Conservation (phyloP, 2,888 invertebrate species). For the Cistogaster globosa region DNA sequence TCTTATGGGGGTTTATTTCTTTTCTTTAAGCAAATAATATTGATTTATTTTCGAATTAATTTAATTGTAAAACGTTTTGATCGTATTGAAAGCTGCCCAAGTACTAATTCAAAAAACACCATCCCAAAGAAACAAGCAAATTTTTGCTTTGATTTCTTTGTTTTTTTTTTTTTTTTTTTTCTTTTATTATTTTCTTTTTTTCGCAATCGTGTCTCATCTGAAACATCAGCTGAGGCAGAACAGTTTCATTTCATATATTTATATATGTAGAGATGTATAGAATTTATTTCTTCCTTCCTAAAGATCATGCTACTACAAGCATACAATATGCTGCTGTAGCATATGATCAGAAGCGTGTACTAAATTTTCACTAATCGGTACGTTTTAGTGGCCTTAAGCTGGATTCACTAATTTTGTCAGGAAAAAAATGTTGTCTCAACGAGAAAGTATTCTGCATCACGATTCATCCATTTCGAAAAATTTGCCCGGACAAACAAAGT, state of each 20-base stretch:
- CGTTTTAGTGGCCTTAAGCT: no score
- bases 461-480: no score
- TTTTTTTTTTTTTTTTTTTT: conserved; percentile 57
- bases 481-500: no score
- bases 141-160: conserved; percentile 59
- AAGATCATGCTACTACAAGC: conserved; percentile 34
- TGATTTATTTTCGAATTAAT: conserved; percentile 51
- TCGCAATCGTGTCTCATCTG: conserved; percentile 72
- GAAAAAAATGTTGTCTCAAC: no score
- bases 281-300: conserved; percentile 62
- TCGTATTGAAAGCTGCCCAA: conserved; percentile 83
- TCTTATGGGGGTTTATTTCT: neutral
- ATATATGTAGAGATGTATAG: conserved; percentile 52
- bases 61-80: conserved; percentile 78
- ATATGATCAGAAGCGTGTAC: conserved; percentile 11
- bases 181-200: conserved; percentile 65
- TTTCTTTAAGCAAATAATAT: conserved; percentile 54
- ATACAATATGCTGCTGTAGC: conserved; percentile 15
- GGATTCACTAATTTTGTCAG: no score
- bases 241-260: conserved; percentile 44
- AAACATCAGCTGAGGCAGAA: conserved; percentile 64
- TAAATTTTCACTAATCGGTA: neutral
- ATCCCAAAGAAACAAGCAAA: conserved; percentile 71
- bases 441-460: no score
- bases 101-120: conserved; percentile 82